Evolutionary conservation across 2,888 invertebrate species (phyloP), one percentile per base, ranked within the genome.

Genomic region (Axea sp.): DNA sequence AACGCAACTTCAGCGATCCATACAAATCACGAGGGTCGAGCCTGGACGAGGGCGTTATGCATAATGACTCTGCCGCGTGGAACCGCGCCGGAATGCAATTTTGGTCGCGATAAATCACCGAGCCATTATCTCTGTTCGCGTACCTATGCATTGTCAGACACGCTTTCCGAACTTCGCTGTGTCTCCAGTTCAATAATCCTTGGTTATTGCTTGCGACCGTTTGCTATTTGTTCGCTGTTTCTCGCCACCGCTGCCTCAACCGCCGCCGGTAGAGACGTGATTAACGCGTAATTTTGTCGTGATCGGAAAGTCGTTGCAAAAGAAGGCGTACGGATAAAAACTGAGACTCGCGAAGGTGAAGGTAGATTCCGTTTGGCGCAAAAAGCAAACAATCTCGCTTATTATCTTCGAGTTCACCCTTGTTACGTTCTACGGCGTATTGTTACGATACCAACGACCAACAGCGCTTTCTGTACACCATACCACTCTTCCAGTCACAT

Each of bases 121-220:
- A 35, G 37, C 76, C 68, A 75, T 77, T 76, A 76, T 74, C 73
- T 51, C 55, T 9, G 41, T 57, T 39, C 49, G 73, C 68, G 47
- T 53, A 67, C 57, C 59, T 35, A 33, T 51, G 71, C 73, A 74
- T 49, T 67, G 67, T 73, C 62, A 41, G 49, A 47, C 62, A 28
- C n/a, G 73, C 59, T 28, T 55, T 39, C 67, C 37, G 59, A 73
- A 77, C 77, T 78, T 80, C 78, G 77, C 77, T 78, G 76, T 77
- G 76, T 77, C 82, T 78, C 81, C 79, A 80, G 78, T 82, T 82
- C 83, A 82, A 82, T 83, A 84, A 83, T 83, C 83, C 80, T 76
- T 71, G 77, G 79, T 79, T 77, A 79, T 78, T 80, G 79, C 77
- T 39, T 19, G 37, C 37, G 19, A 67, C 77, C 9, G 30, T 33